Base-by-base conservation (phyloP, 1,140 invertebrate genomes). In the Papilio xuthus region DNA sequence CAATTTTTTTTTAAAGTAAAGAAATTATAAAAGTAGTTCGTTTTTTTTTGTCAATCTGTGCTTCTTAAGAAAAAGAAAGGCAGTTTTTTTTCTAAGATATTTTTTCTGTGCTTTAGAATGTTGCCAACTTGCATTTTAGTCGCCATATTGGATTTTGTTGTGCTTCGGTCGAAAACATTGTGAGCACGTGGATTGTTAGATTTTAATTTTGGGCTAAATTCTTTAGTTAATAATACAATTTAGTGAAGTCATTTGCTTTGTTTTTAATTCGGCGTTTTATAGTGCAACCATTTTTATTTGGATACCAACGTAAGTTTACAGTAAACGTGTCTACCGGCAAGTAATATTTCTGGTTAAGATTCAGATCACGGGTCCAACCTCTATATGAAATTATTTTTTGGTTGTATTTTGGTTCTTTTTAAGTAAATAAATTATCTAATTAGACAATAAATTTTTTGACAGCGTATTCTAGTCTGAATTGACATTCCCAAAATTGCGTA, bases 81-180 rank as follows among this genome's bases (percentile, higher is more conserved):
- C 50, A 20, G 9, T 20, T 53, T 60, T 60, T 60, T 60, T 56
- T 53, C 15, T 8, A 10, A 18, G 47, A 50, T 50, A 44, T 56
- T 67, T 28, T 15, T 41, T 15, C 47, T 74, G 75, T 79, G 77
- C 79, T 82, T 84, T 77, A 80, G 78, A 83, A 92, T 85, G 89
- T 91, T 91, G 88, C 89, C 89, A 89, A 79, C 81, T 79, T 87
- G 85, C 69, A 79, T 79, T 7, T 8, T 71, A 72, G 71, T 79
- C 88, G 93, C 93, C 92, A 94, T 94, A 89, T 94, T 94, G 93
- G 88, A 94, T 92, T 94, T 94, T 94, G 91, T 94, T 93, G 93
- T 93, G 92, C 92, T 91, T 93, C 88, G 87, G 80, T 87, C 84
- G 83, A 94, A 94, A 94, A 94, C 93, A 94, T 93, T 93, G 92